Evolutionary conservation across 1,140 invertebrate genomes (phyloP), one percentile per base, ranked within the genome.

Genomic region (Drosophila lacteicornis): DNA sequence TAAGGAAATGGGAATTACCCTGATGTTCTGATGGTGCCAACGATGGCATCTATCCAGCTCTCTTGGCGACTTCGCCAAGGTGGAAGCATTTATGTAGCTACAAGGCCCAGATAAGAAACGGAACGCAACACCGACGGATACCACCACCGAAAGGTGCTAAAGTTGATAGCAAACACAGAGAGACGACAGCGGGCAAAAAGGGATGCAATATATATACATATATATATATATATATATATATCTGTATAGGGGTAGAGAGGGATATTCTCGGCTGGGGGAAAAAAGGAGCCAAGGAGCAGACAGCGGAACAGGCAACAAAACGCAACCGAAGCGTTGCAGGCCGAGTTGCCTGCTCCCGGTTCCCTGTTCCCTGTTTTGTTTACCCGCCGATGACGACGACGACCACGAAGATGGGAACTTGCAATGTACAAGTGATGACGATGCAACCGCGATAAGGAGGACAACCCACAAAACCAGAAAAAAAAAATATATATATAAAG

Each of bases 251-350:
- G 17, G 49, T n/a, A 36, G 19, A 49, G 42, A 49, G 42, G 45
- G 25, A 49, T 33, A 12, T 11, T 36, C 33, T 36, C 9, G 30
- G 30, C 30, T 13, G 38, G 17, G 51, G 42, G 7, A 30, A 50
- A 30, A 45, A 62, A 57, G 61, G 61, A 76, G 53, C 33, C 53
- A 42, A 33, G 22, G 53, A 56, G 50, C 63, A 77, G 75, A 78
- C 75, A 78, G 63, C 75, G 75, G 75, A 78, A 78, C 75, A 67
- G 73, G 74, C 75, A 60, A 68, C 62, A 67, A 77, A 77, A 77
- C 46, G 75, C 74, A 58, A 77, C 8, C 74, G 63, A 70, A 78
- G 74, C 75, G 75, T 78, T 78, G 38, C 69, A 69, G 61, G 46
- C 58, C 53, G 38, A 59, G 40, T 55, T 76, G 46, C 62, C 53